Conservation (phyloP, 2,797 vertebrate genomes). For the Chromis chromis region DNA sequence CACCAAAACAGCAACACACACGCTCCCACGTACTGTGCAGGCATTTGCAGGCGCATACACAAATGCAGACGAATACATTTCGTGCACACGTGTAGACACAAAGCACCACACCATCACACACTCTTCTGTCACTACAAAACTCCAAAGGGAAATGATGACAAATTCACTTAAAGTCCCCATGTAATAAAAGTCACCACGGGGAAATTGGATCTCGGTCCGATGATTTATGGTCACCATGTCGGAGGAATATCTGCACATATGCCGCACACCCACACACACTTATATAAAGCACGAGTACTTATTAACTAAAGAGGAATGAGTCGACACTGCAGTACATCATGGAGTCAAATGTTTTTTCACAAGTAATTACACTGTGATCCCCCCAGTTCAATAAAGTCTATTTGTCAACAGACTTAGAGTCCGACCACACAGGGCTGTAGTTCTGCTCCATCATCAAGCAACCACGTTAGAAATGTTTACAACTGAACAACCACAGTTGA, state of each 20-base stretch:
- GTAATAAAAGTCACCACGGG: slow-evolving; percentile 48
- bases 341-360: slow-evolving; percentile 21
- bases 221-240: slow-evolving; percentile 56
- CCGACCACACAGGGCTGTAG: background rate
- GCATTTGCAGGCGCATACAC: slow-evolving; percentile 3
- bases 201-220: slow-evolving; percentile 51
- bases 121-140: slow-evolving; percentile 3
- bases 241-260: slow-evolving; percentile 10
- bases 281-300: slow-evolving; percentile 8
- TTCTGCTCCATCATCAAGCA: background rate
- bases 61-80: slow-evolving; percentile 17
- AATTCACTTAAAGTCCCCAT: slow-evolving; percentile 48
- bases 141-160: slow-evolving; percentile 39
- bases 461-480: background rate
- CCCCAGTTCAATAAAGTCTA: slow-evolving; percentile 25
- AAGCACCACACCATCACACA: background rate
- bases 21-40: slow-evolving; percentile 4
- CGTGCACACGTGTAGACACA: slow-evolving; percentile 1
- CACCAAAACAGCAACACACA: slow-evolving; percentile 17
- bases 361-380: slow-evolving; percentile 19
- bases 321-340: slow-evolving; percentile 4
- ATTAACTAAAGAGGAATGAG: slow-evolving; percentile 29
- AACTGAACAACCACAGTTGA: background rate
- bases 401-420: background rate
- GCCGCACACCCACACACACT: slow-evolving; percentile 23